Percentiles rank a stretch among this genome's conserved stretches.
Evolutionary conservation across 2,797 vertebrate species (phyloP).

Genomic region (Anabas testudineus): DNA sequence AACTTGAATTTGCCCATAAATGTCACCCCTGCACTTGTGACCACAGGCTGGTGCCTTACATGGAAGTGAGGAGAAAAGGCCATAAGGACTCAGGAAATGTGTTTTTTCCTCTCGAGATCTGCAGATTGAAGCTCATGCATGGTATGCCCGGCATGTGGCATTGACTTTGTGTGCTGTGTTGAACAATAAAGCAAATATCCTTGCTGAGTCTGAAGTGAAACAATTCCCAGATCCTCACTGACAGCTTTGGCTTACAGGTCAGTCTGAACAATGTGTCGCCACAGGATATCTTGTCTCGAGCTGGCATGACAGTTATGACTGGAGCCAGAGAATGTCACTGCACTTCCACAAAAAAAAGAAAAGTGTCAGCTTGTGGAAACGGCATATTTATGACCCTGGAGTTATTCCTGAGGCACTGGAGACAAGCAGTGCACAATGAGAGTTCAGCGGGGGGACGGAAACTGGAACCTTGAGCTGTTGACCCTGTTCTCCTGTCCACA

Average conservation of each 20-base stretch:
- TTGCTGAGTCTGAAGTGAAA: slow-evolving; percentile 26
- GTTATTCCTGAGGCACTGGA: slow-evolving; percentile 29
- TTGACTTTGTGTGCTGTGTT: slow-evolving; percentile 39
- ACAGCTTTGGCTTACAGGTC: slow-evolving; percentile 49
- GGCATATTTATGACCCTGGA: slow-evolving; percentile 71
- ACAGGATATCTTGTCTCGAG: slow-evolving; percentile 68
- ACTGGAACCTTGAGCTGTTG: slow-evolving; percentile 58
- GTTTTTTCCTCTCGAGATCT: slow-evolving; percentile 18
- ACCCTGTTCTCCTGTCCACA: slow-evolving; percentile 54
- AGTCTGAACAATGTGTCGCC: slow-evolving; percentile 60
- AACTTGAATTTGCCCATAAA: slow-evolving; percentile 10
- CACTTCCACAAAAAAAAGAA: slow-evolving; percentile 23
- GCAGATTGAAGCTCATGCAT: slow-evolving; percentile 34
- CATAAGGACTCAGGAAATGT: slow-evolving; percentile 36
- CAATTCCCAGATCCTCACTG: slow-evolving; percentile 52
- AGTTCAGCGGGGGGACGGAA: slow-evolving; percentile 62
- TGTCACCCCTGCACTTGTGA: not conserved
- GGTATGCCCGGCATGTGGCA: slow-evolving; percentile 72
- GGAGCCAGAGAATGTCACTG: slow-evolving; percentile 55
- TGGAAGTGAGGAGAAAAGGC: slow-evolving; percentile 27
- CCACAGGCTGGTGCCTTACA: slow-evolving; percentile 39
- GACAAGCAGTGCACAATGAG: slow-evolving; percentile 64
- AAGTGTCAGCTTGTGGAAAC: slow-evolving; percentile 19
- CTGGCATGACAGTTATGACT: slow-evolving; percentile 57
- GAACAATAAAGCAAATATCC: slow-evolving; percentile 54